A percentile compares a stretch with the other conserved stretches of the same genome.
Conservation (phyloP, 1,140 invertebrate species). For the Heliconius nattereri region DNA sequence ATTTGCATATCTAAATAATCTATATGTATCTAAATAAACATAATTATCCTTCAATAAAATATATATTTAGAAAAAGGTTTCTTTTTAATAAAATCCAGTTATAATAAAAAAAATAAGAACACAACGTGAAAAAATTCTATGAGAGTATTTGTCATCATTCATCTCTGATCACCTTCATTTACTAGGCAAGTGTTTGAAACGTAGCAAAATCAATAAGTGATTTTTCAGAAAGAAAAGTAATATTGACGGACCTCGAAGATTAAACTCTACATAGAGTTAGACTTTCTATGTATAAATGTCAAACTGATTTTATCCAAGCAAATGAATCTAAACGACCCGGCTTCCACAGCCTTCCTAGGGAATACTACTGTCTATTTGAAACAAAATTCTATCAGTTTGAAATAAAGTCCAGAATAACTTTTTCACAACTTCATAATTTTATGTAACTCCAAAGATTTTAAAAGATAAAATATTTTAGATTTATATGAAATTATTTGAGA, state of each 20-base stretch:
- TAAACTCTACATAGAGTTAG: neutral
- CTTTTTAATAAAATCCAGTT: no score
- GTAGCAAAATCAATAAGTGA: neutral
- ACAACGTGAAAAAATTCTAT: neutral
- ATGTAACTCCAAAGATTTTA: neutral
- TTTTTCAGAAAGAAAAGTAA: conserved; percentile 14
- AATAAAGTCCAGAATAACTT: neutral
- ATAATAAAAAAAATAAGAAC: neutral
- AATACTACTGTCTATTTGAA: neutral
- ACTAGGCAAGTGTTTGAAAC: neutral
- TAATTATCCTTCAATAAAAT: no score
- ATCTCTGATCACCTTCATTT: neutral
- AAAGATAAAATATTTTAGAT: conserved; percentile 19
- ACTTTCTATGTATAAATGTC: conserved; percentile 26
- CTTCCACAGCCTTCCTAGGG: conserved; percentile 22
- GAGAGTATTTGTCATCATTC: neutral
- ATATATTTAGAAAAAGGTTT: no score
- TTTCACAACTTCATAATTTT: conserved; percentile 4
- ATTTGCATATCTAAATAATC: no score
- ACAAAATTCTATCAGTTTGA: neutral
- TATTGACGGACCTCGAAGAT: conserved; percentile 5
- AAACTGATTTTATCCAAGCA: conserved; percentile 32
- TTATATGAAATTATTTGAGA: neutral
- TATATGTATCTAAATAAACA: no score
- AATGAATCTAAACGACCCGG: conserved; percentile 25